Evolutionary conservation across 2,797 vertebrate genomes (phyloP).

Genomic region (Anguilla obscura): DNA sequence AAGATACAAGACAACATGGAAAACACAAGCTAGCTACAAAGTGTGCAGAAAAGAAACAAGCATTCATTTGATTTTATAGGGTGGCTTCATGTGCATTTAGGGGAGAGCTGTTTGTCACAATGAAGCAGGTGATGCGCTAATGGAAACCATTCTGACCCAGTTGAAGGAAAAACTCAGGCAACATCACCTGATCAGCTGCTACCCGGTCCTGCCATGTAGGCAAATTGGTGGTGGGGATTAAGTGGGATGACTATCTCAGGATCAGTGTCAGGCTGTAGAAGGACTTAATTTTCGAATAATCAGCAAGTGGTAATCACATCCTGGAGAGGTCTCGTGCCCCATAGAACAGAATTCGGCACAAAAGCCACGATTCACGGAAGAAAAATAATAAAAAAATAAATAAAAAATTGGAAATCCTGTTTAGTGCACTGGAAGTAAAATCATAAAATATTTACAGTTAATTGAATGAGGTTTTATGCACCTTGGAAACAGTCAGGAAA

Average conservation of each 20-base stretch:
- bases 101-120: slow-evolving; percentile 59
- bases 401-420: slow-evolving; percentile 14
- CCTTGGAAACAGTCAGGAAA: slow-evolving; percentile 27
- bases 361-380: slow-evolving; percentile 29
- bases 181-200: slow-evolving; percentile 72
- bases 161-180: slow-evolving; percentile 57
- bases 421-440: slow-evolving; percentile 34
- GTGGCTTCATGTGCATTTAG: slow-evolving; percentile 48
- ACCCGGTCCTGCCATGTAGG: slow-evolving; percentile 67
- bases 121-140: slow-evolving; percentile 66
- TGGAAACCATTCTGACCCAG: slow-evolving; percentile 64
- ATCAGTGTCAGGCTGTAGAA: slow-evolving; percentile 76
- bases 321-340: slow-evolving; percentile 62
- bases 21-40: not conserved
- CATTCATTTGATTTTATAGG: slow-evolving; percentile 11
- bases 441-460: slow-evolving; percentile 40
- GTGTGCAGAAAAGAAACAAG: not conserved
- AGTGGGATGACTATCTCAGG: slow-evolving; percentile 70
- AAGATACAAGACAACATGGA: not conserved
- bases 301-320: slow-evolving; percentile 70
- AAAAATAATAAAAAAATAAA: slow-evolving; percentile 27
- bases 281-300: slow-evolving; percentile 74
- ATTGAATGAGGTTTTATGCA: slow-evolving; percentile 32
- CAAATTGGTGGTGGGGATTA: slow-evolving; percentile 77
- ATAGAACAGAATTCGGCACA: slow-evolving; percentile 37